phyloP scores from a whole-genome alignment of 2,888 invertebrate genomes.

The Apodemia duryi region DNA sequence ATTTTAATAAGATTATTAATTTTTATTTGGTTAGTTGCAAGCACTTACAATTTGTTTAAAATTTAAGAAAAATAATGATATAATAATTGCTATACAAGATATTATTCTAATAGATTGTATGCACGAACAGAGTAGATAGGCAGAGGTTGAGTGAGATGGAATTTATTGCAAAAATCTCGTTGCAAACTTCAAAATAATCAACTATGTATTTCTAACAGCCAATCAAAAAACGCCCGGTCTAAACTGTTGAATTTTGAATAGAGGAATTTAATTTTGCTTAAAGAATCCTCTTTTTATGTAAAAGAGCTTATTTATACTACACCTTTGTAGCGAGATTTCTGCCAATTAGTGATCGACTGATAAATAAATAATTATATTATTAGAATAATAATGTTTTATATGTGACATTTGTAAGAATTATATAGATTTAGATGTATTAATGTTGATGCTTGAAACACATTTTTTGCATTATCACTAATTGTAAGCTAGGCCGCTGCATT shows the following conservation, averaged over 20 bases:
- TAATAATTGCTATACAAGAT: not conserved
- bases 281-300: not conserved
- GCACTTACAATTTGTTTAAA: not conserved
- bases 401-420: constrained; percentile 49
- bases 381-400: constrained; percentile 64
- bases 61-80: not conserved
- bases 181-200: constrained; percentile 17
- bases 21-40: constrained; percentile 16
- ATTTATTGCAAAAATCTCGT: constrained; percentile 10
- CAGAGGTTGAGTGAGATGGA: constrained; percentile 5
- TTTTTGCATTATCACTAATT: constrained; percentile 42
- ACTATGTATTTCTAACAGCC: not conserved
- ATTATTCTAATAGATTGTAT: constrained; percentile 22
- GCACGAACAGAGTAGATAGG: constrained; percentile 32
- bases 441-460: constrained; percentile 53
- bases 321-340: constrained; percentile 45
- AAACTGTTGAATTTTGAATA: not conserved
- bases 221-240: not conserved
- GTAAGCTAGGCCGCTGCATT: constrained; percentile 36
- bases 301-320: not conserved
- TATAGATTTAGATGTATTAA: constrained; percentile 58
- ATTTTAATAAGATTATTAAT: not conserved
- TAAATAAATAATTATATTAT: constrained; percentile 43
- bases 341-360: constrained; percentile 65
- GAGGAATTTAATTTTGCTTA: not conserved